Percentiles rank a stretch among this genome's conserved stretches.
Conservation (phyloP, 2,888 invertebrate genomes). For the Oeneis ivallda region DNA sequence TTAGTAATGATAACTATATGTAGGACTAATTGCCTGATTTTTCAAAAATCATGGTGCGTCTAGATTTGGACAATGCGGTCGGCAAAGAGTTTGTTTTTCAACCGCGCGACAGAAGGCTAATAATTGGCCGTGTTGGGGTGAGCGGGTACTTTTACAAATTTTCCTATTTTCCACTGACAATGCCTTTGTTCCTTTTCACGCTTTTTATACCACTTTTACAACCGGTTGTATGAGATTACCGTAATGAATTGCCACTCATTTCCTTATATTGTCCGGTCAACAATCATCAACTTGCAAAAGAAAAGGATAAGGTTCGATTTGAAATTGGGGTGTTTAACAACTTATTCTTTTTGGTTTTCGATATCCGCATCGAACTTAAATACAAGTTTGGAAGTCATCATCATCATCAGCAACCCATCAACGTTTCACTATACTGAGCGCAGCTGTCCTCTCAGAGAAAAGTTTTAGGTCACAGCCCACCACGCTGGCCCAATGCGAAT, state of each 20-base stretch:
- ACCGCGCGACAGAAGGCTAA: constrained; percentile 66
- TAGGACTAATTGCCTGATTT: background rate
- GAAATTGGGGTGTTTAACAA: no score
- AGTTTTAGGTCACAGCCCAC: no score
- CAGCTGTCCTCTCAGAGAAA: no score
- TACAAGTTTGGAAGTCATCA: no score
- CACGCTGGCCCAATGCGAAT: no score
- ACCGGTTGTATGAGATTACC: constrained; percentile 18
- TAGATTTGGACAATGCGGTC: constrained; percentile 57
- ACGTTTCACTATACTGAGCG: no score
- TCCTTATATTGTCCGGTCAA: constrained; percentile 16
- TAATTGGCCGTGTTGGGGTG: constrained; percentile 63
- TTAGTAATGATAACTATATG: background rate
- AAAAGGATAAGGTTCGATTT: background rate
- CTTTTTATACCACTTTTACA: constrained; percentile 23
- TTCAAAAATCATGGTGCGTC: constrained; percentile 17
- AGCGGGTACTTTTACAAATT: constrained; percentile 35
- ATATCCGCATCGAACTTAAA: no score
- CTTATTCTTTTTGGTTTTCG: no score
- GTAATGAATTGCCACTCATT: constrained; percentile 23
- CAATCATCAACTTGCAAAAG: background rate
- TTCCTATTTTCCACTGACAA: constrained; percentile 20
- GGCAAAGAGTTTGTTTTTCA: constrained; percentile 69
- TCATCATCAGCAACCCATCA: no score
- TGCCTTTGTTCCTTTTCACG: constrained; percentile 25